Evolutionary conservation across 2,797 vertebrate species (phyloP).

Genomic region (Hylomyscus alleni): DNA sequence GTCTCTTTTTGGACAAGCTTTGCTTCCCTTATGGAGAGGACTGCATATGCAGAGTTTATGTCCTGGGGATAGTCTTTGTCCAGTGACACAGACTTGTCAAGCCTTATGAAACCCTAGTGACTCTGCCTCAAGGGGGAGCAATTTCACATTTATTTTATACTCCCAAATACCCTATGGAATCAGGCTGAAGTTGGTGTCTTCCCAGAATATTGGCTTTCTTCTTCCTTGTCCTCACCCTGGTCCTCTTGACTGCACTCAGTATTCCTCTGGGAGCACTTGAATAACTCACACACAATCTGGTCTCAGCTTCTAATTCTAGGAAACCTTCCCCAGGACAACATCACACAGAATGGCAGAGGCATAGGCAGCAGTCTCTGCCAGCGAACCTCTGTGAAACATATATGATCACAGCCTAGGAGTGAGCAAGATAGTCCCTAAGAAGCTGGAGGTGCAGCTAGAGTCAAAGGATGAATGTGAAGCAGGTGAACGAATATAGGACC

Average conservation of each 20-base stretch:
- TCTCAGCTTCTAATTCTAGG: neutral
- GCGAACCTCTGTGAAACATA: neutral
- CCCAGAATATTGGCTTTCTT: neutral
- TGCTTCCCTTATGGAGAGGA: conserved; percentile 7
- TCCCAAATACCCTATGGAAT: neutral
- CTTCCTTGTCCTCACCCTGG: neutral
- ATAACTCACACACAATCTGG: neutral
- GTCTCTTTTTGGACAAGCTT: neutral
- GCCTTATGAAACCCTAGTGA: neutral
- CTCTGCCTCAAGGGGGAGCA: neutral
- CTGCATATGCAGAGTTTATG: neutral
- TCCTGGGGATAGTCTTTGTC: neutral
- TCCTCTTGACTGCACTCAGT: neutral
- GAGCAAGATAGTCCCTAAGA: neutral
- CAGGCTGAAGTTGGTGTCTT: neutral
- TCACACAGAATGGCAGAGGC: neutral
- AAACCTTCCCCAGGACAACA: neutral
- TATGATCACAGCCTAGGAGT: neutral
- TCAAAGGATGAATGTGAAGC: neutral
- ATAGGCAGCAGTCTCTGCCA: neutral
- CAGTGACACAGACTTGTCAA: neutral
- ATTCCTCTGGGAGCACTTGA: neutral
- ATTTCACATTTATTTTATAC: neutral
- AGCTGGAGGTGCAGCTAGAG: neutral
- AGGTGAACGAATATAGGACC: neutral